Base-by-base conservation (phyloP, 1,140 invertebrate genomes). In the Rhyzopertha dominica region DNA sequence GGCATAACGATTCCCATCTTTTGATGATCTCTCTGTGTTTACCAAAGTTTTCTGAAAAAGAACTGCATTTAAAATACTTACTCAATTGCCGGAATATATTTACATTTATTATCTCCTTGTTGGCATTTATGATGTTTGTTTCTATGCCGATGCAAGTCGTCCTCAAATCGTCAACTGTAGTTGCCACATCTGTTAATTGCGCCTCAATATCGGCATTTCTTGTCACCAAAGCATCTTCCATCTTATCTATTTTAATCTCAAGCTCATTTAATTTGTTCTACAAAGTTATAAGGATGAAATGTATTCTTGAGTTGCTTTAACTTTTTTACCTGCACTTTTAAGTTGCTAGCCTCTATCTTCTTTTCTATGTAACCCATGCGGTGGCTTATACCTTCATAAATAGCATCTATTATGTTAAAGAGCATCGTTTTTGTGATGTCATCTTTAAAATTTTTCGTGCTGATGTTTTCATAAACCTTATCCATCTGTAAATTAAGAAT, bases 341-440 rank as follows among this genome's bases (percentile, higher is more conserved):
- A 56, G 10, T 61, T 44, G 13, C 37, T 40, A 2, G 51, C 43
- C 14, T 71, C 71, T 4, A 66, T 42, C 37, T 67, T 63, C 9
- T 54, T 49, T 38, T 73, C 70, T n/a, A 68, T 54, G 38, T 62
- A 66, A 9, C 51, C 50, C 16, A 71, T 29, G 38, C 63, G 59
- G 43, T 70, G 66, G 23, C 55, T 67, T 5, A 72, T 36, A 20
- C 68, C 59, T 14, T 73, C 73, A 26, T 67, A 67, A 9, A 63
- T 45, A 8, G 51, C 52, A 45, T 73, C 70, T 4, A 72, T 47
- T 49, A 67, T 69, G 29, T 65, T 57, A 13, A 52, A 43, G 3
- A 70, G 32, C 30, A 70, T 65, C 2, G 69, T 70, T 13, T 47
- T 61, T 0, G 58, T 49, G n/a, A 71, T 51, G 34, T 73, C 69